Evolutionary conservation across 2,113 vertebrate species (phyloP), one percentile per base, ranked within the genome.

Genomic region (Catagonus wagneri): DNA sequence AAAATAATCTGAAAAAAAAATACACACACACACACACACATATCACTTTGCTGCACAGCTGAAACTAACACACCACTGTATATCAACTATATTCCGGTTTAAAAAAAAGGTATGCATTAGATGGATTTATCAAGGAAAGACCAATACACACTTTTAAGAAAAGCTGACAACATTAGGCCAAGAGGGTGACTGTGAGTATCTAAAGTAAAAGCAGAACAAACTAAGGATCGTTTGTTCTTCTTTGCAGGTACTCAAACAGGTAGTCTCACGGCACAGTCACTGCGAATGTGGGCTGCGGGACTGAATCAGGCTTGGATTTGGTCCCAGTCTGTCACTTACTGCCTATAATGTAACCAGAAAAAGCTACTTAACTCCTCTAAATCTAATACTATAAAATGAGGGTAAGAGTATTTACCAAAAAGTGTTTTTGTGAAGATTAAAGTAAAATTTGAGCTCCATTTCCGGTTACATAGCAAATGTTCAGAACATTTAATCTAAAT

Each of bases 391-490:
- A 52, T 54, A 74, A 76, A 88, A 83, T 79, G 60, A 20, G 36
- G 68, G 27, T 90, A 74, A 61, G 0, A 88, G 32, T 54, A 76
- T 32, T 81, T 96, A 80, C 14, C 56, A 87, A 63, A 71, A 1
- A 58, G 79, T 16, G 13, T 17, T 61, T 75, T 89, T 65, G 11
- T 63, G 61, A 61, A 12, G 34, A 54, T 84, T 68, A 84, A 86
- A 94, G 36, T 54, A 93, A 79, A 96, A 95, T 78, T 25, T 83
- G 54, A 95, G 56, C 14, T 44, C 6, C 63, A 74, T 36, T 85
- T 22, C n/a, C 6, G 72, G 39, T 25, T 50, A 83, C 1, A 84
- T 0, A 94, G 36, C 23, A 93, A 93, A 96, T 78, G 29, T 78
- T 90, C 22, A 83, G 32, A 86, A 54, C n/a, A 86, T 32, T 90